Conservation (phyloP, 2,888 invertebrate genomes). For the Plemyria rubiginata region DNA sequence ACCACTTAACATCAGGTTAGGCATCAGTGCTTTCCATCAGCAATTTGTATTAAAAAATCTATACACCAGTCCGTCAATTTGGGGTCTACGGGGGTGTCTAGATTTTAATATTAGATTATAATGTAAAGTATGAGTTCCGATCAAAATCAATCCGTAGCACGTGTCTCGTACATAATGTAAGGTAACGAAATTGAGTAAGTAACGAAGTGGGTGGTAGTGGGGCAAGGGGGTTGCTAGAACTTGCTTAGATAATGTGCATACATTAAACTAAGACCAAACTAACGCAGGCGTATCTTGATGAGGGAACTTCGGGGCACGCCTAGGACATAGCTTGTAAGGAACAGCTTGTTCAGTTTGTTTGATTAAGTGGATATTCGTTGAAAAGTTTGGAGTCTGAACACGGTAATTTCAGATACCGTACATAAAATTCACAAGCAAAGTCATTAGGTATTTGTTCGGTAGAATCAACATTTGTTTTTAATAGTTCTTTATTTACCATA, state of each 20-base stretch:
- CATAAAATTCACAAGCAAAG: too few species aligned
- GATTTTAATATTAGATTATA: not conserved
- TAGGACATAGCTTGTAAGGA: slow-evolving; percentile 44
- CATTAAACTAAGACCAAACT: slow-evolving; percentile 83
- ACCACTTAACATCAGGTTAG: too few species aligned
- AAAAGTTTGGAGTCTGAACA: too few species aligned
- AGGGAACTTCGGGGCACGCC: slow-evolving; percentile 74
- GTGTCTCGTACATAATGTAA: slow-evolving; percentile 38
- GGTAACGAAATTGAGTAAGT: slow-evolving; percentile 68
- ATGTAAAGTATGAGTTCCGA: slow-evolving; percentile 5
- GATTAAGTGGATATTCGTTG: too few species aligned
- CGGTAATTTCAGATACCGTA: too few species aligned
- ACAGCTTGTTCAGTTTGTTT: slow-evolving; percentile 5
- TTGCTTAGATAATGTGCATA: slow-evolving; percentile 85
- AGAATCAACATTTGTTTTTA: too few species aligned
- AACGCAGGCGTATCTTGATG: slow-evolving; percentile 79
- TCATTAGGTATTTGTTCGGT: too few species aligned
- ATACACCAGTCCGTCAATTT: too few species aligned
- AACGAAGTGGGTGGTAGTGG: slow-evolving; percentile 52
- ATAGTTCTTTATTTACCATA: too few species aligned
- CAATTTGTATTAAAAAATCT: too few species aligned
- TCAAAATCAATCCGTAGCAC: slow-evolving; percentile 42
- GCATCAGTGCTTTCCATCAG: too few species aligned
- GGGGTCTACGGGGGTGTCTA: not conserved
- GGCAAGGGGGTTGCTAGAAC: slow-evolving; percentile 55